phyloP scores from a whole-genome alignment of 2,113 vertebrate species.

The Oenanthe oenanthe region DNA sequence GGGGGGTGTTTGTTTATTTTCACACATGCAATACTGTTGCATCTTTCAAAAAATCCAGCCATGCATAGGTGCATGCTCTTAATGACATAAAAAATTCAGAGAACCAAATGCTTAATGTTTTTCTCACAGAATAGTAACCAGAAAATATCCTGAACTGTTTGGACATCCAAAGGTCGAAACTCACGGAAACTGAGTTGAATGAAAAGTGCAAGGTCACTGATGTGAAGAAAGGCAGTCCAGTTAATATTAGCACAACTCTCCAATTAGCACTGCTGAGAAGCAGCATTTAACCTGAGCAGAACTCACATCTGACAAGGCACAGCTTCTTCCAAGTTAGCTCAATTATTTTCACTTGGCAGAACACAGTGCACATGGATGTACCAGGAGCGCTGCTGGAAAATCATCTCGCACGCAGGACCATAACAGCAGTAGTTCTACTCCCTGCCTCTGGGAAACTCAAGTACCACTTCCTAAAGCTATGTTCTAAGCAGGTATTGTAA shows the following conservation, averaged over 20 bases:
- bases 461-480: background rate
- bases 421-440: background rate
- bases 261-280: background rate
- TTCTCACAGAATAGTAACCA: background rate
- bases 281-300: constrained; percentile 6
- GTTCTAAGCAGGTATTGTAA: background rate
- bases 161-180: background rate
- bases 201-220: background rate
- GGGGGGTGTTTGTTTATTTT: background rate
- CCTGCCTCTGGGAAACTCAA: background rate
- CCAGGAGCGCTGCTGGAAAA: background rate
- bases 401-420: background rate
- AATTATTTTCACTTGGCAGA: background rate
- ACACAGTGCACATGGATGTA: background rate
- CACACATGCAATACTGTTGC: background rate
- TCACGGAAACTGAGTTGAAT: background rate
- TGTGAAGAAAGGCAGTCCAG: background rate
- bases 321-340: background rate
- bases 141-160: background rate
- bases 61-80: background rate
- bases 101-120: background rate
- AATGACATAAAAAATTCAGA: background rate
- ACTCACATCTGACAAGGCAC: background rate
- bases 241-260: background rate
- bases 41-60: background rate